Evolutionary conservation across 2,113 vertebrate genomes (phyloP).

Genomic region (Origma solitaria): DNA sequence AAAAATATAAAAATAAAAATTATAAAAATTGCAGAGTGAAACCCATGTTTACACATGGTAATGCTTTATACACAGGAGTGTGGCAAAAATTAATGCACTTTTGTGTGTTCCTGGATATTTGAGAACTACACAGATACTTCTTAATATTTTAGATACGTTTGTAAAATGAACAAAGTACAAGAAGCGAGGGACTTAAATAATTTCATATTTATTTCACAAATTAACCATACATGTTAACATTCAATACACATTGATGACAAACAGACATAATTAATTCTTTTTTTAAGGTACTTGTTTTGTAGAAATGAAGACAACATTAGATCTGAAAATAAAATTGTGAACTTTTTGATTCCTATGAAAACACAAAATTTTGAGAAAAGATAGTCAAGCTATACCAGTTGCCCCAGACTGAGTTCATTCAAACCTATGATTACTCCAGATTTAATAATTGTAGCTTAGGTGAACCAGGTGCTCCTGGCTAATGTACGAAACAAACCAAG

Average conservation of each 20-base stretch:
- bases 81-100: background rate
- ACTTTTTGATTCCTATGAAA: background rate
- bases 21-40: background rate
- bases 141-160: background rate
- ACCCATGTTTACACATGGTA: background rate
- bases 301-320: conserved; percentile 5
- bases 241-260: conserved; percentile 14
- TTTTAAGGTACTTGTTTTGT: background rate
- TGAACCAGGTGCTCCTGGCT: background rate
- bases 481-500: background rate
- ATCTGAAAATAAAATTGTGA: background rate
- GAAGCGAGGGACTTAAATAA: background rate
- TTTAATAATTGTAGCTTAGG: background rate
- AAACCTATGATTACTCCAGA: background rate
- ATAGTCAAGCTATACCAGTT: background rate
- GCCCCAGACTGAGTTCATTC: background rate
- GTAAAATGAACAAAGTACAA: background rate
- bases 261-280: background rate
- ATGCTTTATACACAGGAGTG: background rate
- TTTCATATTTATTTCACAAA: conserved; percentile 63
- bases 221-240: conserved; percentile 29
- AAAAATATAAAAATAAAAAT: background rate
- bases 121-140: background rate
- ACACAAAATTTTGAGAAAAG: background rate
- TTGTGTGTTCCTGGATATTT: background rate